Evolutionary conservation across 2,113 vertebrate genomes (phyloP), one percentile per base, ranked within the genome.

Genomic region (Dissostichus mawsoni): DNA sequence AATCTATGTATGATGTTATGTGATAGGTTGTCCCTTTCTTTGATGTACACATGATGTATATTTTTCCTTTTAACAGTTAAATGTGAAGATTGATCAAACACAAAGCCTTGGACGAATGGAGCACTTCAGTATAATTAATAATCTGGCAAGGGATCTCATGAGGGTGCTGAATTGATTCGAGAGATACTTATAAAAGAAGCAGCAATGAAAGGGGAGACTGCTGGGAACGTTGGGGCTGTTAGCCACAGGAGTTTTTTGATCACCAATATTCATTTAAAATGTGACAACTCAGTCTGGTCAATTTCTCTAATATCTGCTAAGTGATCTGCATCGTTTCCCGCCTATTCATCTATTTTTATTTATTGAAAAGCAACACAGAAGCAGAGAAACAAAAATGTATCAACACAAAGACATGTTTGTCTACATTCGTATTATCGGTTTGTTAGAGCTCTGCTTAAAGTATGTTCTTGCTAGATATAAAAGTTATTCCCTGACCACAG

Each of bases 171-270:
- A 36, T 36, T 36, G 36, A 36, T 36, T 36, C 7, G 48, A 17
- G 47, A 29, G 23, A 8, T 7, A 11, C 14, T 51, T 25, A 48
- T 48, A 66, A 9, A 66, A 66, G 13, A 50, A 12, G 23, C 20
- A 63, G 17, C 11, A 5, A 47, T 9, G 1, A 10, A 65, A 23
- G 8, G 29, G 25, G 44, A 23, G 3, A 23, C 13, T 16, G 41
- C 11, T 64, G n/a, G 41, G 62, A 47, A 20, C 36, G 25, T 23
- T 62, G 25, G 57, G 25, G 2, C 11, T 3, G 1, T 5, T 7
- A 69, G 33, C 36, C 53, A 70, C 68, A 17, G 20, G n/a, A 50
- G 20, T 64, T 45, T 56, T 48, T 25, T 48, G 2, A 72, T 51
- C 36, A 36, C 4, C 36, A 36, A 36, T 51, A 36, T 17, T 11